Evolutionary conservation across 2,797 vertebrate genomes (phyloP), one percentile per base, ranked within the genome.

Genomic region (Salmo trutta): DNA sequence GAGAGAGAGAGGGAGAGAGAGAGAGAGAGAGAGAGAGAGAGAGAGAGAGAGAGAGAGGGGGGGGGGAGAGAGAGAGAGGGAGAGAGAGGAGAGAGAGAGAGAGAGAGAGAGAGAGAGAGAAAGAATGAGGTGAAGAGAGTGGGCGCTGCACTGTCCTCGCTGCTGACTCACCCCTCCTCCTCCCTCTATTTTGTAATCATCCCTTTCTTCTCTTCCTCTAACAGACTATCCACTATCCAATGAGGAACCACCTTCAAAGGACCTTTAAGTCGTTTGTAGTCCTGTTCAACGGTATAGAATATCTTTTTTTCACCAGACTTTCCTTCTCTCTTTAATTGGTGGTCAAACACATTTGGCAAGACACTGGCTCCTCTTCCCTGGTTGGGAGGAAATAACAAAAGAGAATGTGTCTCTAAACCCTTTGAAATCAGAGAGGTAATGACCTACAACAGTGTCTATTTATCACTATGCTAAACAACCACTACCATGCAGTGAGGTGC

Each of bases 111-210:
- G 19, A 24, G 33, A 6, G 33, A 27, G 21, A 7, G 19, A 29
- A 31, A 29, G 24, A 47, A 19, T 15, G 27, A 64, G 1, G 27
- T 29, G 27, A 29, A 1, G 74, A 75, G 75, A 51, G 16, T 53
- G 17, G 74, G 16, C 77, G 62, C 77, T 75, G 76, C 84, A 81
- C 65, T 78, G 74, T 80, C 72, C 24, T 80, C 27, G 36, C 4
- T 68, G 67, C 59, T 79, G 51, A 71, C 78, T 76, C 68, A 47
- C 67, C 68, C 71, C 73, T 17, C 76, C 51, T 36, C n/a, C 70
- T 62, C 24, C 62, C 33, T 54, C 56, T 71, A 15, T 29, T 52
- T n/a, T 51, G 31, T 53, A 15, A 56, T 31, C 53, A 1, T 51
- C 14, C 33, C 62, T 69, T 56, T 56, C 29, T 79, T 68, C 70